These are phyloP conservation scores for Gadus chalcogrammus DNA, from an alignment of 2,113 vertebrate genomes.

Conservation along the genomic window DNA sequence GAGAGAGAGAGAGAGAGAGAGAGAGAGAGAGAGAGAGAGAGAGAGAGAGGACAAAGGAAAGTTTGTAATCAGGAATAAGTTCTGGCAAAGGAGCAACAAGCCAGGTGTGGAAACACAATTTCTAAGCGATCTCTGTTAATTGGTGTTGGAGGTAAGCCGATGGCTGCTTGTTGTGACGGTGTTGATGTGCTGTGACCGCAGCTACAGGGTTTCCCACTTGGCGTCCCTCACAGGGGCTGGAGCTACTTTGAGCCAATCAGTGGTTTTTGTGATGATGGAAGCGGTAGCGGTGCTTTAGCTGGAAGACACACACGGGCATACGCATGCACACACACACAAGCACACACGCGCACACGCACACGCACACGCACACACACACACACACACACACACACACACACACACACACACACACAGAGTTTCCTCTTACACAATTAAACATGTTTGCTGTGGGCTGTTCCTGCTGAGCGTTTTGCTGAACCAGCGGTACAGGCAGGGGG, in stretches of 20 bases:
- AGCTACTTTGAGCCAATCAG: slow-evolving; percentile 46
- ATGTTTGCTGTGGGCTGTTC: slow-evolving; percentile 65
- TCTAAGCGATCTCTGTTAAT: not conserved
- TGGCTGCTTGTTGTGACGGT: slow-evolving; percentile 29
- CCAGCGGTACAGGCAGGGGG: slow-evolving; percentile 61
- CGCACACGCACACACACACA: slow-evolving; percentile 19
- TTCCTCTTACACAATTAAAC: slow-evolving; percentile 70
- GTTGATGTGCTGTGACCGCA: slow-evolving; percentile 41
- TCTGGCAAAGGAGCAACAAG: no score
- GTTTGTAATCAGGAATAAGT: no score
- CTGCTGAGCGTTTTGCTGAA: slow-evolving; percentile 53
- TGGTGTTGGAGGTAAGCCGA: slow-evolving; percentile 15
- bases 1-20: no score
- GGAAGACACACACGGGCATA: no score
- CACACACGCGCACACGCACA: no score
- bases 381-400: slow-evolving; percentile 21
- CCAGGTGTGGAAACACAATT: not conserved
- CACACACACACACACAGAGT: slow-evolving; percentile 21
- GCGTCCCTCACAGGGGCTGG: slow-evolving; percentile 31
- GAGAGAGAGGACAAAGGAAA: no score
- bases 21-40: no score
- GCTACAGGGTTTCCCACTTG: slow-evolving; percentile 32
- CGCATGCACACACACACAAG: no score
- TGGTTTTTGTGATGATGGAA: slow-evolving; percentile 57
- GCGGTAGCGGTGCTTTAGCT: slow-evolving; percentile 44